Base-by-base conservation (phyloP, 2,797 vertebrate species). In the Fringilla coelebs region DNA sequence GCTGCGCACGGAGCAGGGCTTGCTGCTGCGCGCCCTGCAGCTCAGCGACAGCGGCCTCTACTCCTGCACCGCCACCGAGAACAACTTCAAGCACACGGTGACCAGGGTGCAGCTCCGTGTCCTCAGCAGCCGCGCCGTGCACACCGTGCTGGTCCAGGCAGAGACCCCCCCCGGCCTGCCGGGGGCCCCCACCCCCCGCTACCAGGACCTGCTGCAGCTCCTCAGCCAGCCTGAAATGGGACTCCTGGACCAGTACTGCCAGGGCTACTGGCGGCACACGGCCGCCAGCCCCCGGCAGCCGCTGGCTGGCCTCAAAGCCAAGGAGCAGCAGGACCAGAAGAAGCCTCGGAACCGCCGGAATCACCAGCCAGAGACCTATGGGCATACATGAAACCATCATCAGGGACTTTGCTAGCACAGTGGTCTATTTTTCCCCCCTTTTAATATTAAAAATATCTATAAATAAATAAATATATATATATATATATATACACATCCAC, bases 231-330 rank as follows among this genome's bases (percentile, higher is more conserved):
- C 99, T 0, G 99, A 99, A 98, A 99, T 99, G 99, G 99, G 99
- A 97, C 98, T 99, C 93, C 99, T 99, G 98, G 99, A 99, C 98
- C 99, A 99, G 97, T 99, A 99, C 98, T 99, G 99, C 98, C 99
- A 99, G 97, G 99, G 99, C 92, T 99, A 99, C 98, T 99, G 99
- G 99, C 98, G 99, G 96, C 98, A 98, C 6, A 98, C 97, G 8
- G 98, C 99, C 2, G 95, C 98, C 70, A 96, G 96, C 88, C 95
- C 98, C 24, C 98, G 98, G 13, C 98, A 99, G 93, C 97, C 98
- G 0, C 97, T 98, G 92, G 97, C 98, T 63, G 98, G 98, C 54
- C 96, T 98, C 95, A 97, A 98, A 97, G 96, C 98, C 93, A 99
- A 99, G 96, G 99, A 99, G 96, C 97, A 98, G 95, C 99, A 99